These are phyloP conservation scores for Zosterops japonicus DNA, from an alignment of 2,113 vertebrate genomes.

Conservation along the genomic window DNA sequence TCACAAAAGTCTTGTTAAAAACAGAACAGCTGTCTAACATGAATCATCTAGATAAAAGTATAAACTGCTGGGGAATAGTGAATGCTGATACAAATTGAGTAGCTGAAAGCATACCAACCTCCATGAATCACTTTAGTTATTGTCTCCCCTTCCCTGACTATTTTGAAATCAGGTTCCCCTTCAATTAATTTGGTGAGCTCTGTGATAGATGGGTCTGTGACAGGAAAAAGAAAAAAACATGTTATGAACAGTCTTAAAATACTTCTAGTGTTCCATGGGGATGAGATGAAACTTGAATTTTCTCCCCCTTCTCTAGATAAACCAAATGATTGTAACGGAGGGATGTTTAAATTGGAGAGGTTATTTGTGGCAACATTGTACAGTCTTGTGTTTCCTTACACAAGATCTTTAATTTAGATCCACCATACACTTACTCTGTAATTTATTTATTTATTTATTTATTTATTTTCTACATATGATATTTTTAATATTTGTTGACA, in stretches of 20 bases:
- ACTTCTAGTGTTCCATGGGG: not conserved
- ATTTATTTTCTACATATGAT: not conserved
- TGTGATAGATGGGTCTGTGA: constrained; percentile 73
- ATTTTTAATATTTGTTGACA: not conserved
- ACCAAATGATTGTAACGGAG: not conserved
- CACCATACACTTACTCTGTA: too few relatives aligned
- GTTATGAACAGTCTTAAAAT: constrained; percentile 5
- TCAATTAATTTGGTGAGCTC: constrained; percentile 78
- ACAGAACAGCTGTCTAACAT: not conserved
- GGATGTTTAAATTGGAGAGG: not conserved
- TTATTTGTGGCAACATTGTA: not conserved
- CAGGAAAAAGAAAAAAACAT: constrained; percentile 23
- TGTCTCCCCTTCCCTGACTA: constrained; percentile 77
- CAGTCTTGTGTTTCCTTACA: not conserved
- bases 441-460: not conserved
- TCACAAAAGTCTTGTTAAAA: not conserved
- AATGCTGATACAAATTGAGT: not conserved
- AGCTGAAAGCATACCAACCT: constrained; percentile 63
- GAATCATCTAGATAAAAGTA: not conserved
- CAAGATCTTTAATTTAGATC: not conserved
- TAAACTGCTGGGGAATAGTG: not conserved
- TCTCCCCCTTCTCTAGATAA: not conserved
- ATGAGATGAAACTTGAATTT: not conserved
- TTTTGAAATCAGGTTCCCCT: constrained; percentile 75
- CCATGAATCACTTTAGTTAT: constrained; percentile 77